These are phyloP conservation scores for Tetrao urogallus DNA, from an alignment of 2,113 vertebrate genomes.

Conservation along the genomic window DNA sequence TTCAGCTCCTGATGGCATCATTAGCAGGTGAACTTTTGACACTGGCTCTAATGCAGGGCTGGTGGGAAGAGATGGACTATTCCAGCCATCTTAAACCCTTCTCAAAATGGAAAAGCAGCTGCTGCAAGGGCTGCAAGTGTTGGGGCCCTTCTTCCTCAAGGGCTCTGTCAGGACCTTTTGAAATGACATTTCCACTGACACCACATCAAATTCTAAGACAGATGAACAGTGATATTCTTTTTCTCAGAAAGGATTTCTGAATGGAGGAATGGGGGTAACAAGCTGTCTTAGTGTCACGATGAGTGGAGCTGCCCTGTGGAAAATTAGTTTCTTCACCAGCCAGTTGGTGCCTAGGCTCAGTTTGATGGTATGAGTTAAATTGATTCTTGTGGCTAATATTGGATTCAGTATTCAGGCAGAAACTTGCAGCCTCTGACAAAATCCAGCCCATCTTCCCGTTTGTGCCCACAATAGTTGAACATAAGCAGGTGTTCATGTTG, in stretches of 20 bases:
- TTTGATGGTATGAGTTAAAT: background rate
- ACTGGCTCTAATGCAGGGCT: background rate
- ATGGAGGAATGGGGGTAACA: background rate
- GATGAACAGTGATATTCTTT: background rate
- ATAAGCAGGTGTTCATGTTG: background rate
- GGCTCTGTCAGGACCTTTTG: background rate
- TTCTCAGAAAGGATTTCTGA: background rate
- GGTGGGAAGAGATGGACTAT: constrained; percentile 58
- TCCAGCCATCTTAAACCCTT: constrained; percentile 59
- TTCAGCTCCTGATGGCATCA: background rate
- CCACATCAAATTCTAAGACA: background rate
- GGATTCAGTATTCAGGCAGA: background rate
- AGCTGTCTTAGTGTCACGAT: background rate
- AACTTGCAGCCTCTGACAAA: background rate
- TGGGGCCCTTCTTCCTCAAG: constrained; percentile 43
- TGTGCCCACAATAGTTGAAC: fast-evolving
- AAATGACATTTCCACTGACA: constrained; percentile 18
- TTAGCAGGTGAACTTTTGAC: constrained; percentile 36
- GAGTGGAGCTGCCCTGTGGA: background rate
- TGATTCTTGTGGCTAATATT: background rate
- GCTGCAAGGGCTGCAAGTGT: constrained; percentile 32
- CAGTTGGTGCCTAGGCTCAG: background rate
- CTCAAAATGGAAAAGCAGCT: constrained; percentile 59
- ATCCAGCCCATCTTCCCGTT: background rate
- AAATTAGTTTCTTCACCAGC: background rate